phyloP scores from a whole-genome alignment of 2,888 invertebrate species.

The Byasa hedistus region DNA sequence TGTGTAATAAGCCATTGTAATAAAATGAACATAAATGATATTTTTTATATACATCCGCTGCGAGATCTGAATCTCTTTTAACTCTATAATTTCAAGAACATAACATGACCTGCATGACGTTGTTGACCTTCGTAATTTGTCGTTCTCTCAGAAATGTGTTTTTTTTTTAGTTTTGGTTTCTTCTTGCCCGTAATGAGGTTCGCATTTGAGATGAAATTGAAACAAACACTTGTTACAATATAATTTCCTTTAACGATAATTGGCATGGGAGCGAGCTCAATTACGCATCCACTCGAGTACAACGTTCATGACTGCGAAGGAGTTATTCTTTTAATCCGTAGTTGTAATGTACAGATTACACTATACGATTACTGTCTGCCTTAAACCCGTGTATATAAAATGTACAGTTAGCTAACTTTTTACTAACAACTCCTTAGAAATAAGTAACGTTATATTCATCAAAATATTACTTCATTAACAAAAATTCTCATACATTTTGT shows the following conservation, averaged over 20 bases:
- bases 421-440: not conserved
- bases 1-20: slow-evolving; percentile 22
- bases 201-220: slow-evolving; percentile 32
- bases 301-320: slow-evolving; percentile 14
- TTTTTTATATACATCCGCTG: not conserved
- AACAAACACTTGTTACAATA: slow-evolving; percentile 30
- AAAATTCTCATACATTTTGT: too few relatives aligned
- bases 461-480: too few relatives aligned
- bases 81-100: slow-evolving; percentile 50
- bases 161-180: slow-evolving; percentile 20
- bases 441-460: too few relatives aligned
- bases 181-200: slow-evolving; percentile 47
- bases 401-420: not conserved
- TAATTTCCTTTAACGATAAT: slow-evolving; percentile 45
- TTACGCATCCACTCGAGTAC: slow-evolving; percentile 11
- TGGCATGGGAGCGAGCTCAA: slow-evolving; percentile 39
- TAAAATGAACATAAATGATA: slow-evolving; percentile 28
- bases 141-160: slow-evolving; percentile 59
- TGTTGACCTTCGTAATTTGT: slow-evolving; percentile 67
- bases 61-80: slow-evolving; percentile 49
- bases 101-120: slow-evolving; percentile 48
- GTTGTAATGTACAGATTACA: slow-evolving; percentile 16
- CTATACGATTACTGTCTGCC: slow-evolving; percentile 2
- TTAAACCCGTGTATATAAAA: not conserved
- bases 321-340: slow-evolving; percentile 16